Percentiles rank a stretch among this genome's conserved stretches.
These are phyloP conservation scores for Ctenodactylus gundi DNA, from an alignment of 2,113 vertebrate genomes.

Conservation along the genomic window DNA sequence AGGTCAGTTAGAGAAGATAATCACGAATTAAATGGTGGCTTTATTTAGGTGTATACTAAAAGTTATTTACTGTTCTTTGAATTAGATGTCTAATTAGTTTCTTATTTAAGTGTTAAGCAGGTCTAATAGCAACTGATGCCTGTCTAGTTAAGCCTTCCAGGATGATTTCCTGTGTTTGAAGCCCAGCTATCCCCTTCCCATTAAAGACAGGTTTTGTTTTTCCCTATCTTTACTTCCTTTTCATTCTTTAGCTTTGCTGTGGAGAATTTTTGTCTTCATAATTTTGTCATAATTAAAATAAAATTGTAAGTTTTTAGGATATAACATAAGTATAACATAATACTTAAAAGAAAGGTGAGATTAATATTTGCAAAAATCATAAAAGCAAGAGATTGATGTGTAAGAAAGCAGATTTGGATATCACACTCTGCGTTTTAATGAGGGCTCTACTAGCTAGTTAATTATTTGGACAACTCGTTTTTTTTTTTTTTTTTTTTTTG, in stretches of 20 bases:
- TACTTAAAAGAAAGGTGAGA: too few relatives aligned
- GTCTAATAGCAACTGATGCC: not conserved
- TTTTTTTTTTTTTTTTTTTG: too few relatives aligned
- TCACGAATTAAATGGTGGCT: slow-evolving; percentile 45
- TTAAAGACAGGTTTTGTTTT: not conserved
- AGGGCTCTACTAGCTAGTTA: not conserved
- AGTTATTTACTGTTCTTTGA: slow-evolving; percentile 49
- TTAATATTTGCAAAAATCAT: not conserved
- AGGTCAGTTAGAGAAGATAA: slow-evolving; percentile 27
- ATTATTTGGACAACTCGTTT: not conserved
- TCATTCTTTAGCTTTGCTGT: not conserved
- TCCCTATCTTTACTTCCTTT: not conserved
- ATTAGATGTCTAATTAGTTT: slow-evolving; percentile 49
- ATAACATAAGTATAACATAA: too few relatives aligned
- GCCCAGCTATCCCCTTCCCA: not conserved
- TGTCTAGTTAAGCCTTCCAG: not conserved
- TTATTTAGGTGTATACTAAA: not conserved
- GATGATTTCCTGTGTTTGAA: not conserved
- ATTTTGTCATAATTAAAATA: not conserved
- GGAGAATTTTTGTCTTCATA: not conserved
- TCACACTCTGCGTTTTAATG: not conserved
- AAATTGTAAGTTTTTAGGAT: not conserved
- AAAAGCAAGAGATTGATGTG: not conserved
- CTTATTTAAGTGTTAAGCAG: slow-evolving; percentile 32
- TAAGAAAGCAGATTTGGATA: not conserved